Percentiles rank a stretch among this genome's conserved stretches.
Evolutionary conservation across 2,113 vertebrate species (phyloP).

Genomic region (Rhinoderma darwinii): DNA sequence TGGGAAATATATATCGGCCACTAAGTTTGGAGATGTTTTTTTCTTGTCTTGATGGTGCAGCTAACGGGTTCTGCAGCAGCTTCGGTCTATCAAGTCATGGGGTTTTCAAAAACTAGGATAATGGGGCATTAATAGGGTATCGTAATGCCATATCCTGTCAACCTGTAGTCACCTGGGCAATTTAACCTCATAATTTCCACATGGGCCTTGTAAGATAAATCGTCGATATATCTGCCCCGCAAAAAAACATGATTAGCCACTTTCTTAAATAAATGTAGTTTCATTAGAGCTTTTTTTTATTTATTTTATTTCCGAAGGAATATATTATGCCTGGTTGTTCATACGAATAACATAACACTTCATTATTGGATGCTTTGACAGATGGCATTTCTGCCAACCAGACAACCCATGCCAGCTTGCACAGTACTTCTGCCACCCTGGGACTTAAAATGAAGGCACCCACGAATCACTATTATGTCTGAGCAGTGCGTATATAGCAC

Average conservation of each 20-base stretch:
- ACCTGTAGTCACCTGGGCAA: neutral
- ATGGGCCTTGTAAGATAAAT: neutral
- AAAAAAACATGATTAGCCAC: constrained; percentile 69
- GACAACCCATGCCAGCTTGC: constrained; percentile 72
- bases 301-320: constrained; percentile 79
- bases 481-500: constrained; percentile 38
- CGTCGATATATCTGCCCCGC: neutral
- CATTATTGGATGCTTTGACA: constrained; percentile 85
- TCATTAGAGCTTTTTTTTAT: constrained; percentile 72
- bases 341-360: constrained; percentile 83
- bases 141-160: too few relatives aligned
- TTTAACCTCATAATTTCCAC: neutral
- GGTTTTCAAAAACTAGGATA: neutral
- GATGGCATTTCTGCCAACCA: constrained; percentile 75
- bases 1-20: neutral
- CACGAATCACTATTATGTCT: constrained; percentile 57
- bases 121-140: neutral
- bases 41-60: neutral
- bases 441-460: constrained; percentile 64
- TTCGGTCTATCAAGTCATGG: neutral
- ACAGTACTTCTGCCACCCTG: constrained; percentile 65
- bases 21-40: neutral
- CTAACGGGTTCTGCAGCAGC: neutral
- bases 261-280: constrained; percentile 74
- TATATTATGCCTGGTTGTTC: constrained; percentile 79